Conservation (phyloP, 2,888 invertebrate genomes). For the Uropetala carovei region DNA sequence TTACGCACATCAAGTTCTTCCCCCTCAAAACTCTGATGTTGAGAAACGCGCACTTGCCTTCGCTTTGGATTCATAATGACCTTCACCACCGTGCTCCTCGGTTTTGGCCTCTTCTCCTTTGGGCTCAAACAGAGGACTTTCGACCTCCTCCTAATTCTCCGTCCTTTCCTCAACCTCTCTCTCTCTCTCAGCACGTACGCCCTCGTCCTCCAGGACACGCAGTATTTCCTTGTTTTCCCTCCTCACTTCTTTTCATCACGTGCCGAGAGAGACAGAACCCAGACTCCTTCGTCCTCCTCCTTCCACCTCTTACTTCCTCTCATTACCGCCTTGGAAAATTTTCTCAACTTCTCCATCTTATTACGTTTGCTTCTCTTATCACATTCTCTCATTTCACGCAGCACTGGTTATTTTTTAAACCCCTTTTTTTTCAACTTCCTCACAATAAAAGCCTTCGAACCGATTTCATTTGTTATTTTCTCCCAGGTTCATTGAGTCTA, state of each 20-base stretch:
- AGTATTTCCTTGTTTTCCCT: not conserved
- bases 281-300: not conserved
- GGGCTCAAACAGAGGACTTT: too few species aligned
- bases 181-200: not conserved
- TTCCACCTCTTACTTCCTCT: not conserved
- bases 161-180: not conserved
- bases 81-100: not conserved
- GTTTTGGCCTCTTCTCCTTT: not conserved
- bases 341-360: not conserved
- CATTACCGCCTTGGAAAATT: not conserved
- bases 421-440: not conserved
- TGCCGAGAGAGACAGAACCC: too few species aligned
- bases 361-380: not conserved
- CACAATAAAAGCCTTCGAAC: not conserved
- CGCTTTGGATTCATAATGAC: conserved; percentile 21
- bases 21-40: not conserved
- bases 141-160: too few species aligned
- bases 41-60: not conserved
- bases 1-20: not conserved
- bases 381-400: not conserved
- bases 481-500: too few species aligned
- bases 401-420: not conserved
- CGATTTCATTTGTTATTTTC: too few species aligned
- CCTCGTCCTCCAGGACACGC: not conserved
- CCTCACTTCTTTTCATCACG: not conserved